phyloP scores from a whole-genome alignment of 2,113 vertebrate genomes.

The Carassius auratus region DNA sequence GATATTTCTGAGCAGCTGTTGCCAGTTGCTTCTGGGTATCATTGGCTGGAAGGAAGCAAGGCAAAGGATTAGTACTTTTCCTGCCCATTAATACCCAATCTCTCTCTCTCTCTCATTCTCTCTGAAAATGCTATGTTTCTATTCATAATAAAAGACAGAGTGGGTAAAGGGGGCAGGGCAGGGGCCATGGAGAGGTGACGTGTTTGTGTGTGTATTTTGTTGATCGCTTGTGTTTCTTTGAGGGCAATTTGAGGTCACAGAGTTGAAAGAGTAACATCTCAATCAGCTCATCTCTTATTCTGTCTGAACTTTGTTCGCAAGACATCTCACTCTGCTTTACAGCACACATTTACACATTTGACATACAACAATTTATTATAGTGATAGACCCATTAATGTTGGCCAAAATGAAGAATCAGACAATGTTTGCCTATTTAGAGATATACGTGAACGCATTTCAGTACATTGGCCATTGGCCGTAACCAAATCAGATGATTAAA shows the following conservation, averaged over 20 bases:
- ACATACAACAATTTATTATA: background rate
- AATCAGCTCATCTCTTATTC: constrained; percentile 47
- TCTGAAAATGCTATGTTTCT: constrained; percentile 11
- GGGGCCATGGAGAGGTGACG: background rate
- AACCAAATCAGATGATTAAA: too few relatives aligned
- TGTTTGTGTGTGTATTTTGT: constrained; percentile 42
- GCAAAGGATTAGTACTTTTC: constrained; percentile 54
- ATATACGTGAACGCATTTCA: background rate
- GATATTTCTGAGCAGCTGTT: constrained; percentile 54
- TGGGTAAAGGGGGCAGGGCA: constrained; percentile 20
- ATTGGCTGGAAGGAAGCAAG: constrained; percentile 43
- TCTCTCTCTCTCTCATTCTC: constrained; percentile 2
- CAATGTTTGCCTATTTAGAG: background rate
- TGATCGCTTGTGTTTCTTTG: constrained; percentile 41
- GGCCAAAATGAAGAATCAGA: background rate
- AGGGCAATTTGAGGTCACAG: constrained; percentile 59
- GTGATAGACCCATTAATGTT: background rate
- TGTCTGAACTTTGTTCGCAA: background rate
- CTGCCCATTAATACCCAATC: constrained; percentile 22
- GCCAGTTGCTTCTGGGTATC: constrained; percentile 60
- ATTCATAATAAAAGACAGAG: constrained; percentile 27
- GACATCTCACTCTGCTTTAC: background rate
- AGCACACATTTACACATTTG: background rate
- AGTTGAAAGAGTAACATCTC: constrained; percentile 62
- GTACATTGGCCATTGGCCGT: too few relatives aligned